Percentiles rank a stretch among this genome's conserved stretches.
Conservation (phyloP, 2,797 vertebrate genomes). For the Taenioides sp. region DNA sequence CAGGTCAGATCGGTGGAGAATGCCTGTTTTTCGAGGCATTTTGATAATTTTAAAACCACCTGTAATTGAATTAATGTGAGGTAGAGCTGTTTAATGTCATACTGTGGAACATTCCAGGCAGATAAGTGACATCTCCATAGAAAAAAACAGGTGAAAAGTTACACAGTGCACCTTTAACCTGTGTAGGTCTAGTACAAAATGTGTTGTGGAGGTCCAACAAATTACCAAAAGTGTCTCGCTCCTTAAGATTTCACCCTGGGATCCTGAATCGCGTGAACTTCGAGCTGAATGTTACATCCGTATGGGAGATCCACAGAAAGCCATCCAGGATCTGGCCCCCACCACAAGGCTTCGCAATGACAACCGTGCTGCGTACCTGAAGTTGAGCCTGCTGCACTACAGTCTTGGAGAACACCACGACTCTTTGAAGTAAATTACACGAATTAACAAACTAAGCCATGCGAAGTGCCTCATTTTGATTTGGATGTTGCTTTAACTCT, state of each 20-base stretch:
- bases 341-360: constrained; percentile 81
- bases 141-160: no score
- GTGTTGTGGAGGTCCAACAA: neutral
- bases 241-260: constrained; percentile 82
- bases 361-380: constrained; percentile 83
- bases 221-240: neutral
- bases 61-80: no score
- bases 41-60: no score
- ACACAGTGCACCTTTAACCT: neutral
- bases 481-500: neutral
- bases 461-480: constrained; percentile 18
- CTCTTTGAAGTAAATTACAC: constrained; percentile 72
- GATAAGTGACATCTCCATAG: no score
- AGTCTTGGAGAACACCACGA: constrained; percentile 81
- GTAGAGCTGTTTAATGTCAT: no score
- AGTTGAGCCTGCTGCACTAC: constrained; percentile 83
- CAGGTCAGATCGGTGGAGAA: no score
- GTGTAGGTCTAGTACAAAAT: neutral
- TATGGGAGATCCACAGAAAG: constrained; percentile 80
- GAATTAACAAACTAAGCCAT: constrained; percentile 14
- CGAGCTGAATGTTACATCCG: constrained; percentile 81
- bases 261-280: constrained; percentile 81
- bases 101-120: no score
- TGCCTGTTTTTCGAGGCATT: no score
- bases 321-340: constrained; percentile 83